These are phyloP conservation scores for Meiosimyza platycephala DNA, from an alignment of 2,888 invertebrate genomes.

Conservation along the genomic window DNA sequence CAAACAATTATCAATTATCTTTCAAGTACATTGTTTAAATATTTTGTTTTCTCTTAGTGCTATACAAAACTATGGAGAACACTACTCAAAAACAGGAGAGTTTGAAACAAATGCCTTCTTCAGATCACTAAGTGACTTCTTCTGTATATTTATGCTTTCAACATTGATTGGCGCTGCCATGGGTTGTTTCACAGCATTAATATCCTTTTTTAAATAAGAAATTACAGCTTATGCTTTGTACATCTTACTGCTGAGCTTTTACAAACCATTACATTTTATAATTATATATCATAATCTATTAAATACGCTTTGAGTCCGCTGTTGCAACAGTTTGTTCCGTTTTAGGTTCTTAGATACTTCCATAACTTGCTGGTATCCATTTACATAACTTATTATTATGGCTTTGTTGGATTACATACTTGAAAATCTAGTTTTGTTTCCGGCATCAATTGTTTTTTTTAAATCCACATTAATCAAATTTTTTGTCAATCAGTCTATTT, in stretches of 20 bases:
- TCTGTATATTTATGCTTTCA: slow-evolving; percentile 91
- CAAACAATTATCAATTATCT: slow-evolving; percentile 3
- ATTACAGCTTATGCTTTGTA: not conserved
- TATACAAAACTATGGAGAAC: slow-evolving; percentile 87
- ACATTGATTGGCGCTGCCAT: slow-evolving; percentile 91
- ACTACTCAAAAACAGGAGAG: slow-evolving; percentile 85
- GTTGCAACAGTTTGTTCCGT: too few species aligned
- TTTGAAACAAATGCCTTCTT: slow-evolving; percentile 91
- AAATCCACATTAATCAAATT: too few species aligned
- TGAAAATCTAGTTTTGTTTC: too few species aligned
- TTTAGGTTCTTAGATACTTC: too few species aligned
- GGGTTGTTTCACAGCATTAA: slow-evolving; percentile 94
- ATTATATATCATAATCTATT: not conserved
- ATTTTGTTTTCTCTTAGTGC: slow-evolving; percentile 71
- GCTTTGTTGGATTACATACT: too few species aligned
- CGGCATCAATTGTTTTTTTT: too few species aligned
- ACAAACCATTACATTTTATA: not conserved
- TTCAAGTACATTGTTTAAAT: too few species aligned
- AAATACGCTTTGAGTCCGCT: not conserved
- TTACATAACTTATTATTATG: too few species aligned
- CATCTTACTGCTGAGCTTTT: not conserved
- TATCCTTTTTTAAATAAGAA: slow-evolving; percentile 77
- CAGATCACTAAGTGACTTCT: slow-evolving; percentile 89
- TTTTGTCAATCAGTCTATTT: too few species aligned
- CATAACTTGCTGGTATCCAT: too few species aligned